Base-by-base conservation (phyloP, 2,888 invertebrate genomes). In the Oscheius sp. region DNA sequence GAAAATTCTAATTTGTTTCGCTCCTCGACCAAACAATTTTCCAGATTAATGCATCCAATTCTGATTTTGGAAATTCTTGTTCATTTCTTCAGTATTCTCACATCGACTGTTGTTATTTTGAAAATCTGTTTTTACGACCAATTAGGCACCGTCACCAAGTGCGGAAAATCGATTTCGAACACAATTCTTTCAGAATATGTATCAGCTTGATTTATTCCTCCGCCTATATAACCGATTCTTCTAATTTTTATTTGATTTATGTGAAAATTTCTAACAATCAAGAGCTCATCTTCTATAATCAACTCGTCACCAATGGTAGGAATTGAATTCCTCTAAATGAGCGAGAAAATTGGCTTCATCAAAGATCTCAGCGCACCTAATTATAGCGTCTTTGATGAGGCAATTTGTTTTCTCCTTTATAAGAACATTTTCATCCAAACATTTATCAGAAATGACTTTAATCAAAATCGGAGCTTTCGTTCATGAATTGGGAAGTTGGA, bases 401-500 rank as follows among this genome's bases (percentile, higher is more conserved):
- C n/a, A n/a, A n/a, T n/a, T n/a, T n/a, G n/a, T n/a, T n/a, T n/a
- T n/a, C n/a, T n/a, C n/a, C n/a, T n/a, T n/a, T n/a, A n/a, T n/a
- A n/a, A n/a, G n/a, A n/a, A n/a, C n/a, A n/a, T n/a, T n/a, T n/a
- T n/a, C n/a, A n/a, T n/a, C n/a, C n/a, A n/a, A n/a, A n/a, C n/a
- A n/a, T n/a, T n/a, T n/a, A n/a, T n/a, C n/a, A n/a, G n/a, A n/a
- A n/a, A n/a, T n/a, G n/a, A n/a, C n/a, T n/a, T n/a, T n/a, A n/a
- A n/a, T n/a, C n/a, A n/a, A n/a, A n/a, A n/a, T n/a, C n/a, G n/a
- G n/a, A n/a, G 31, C 27, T 25, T 52, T 52, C 23, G 23, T 23
- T n/a, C 50, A 52, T 27, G 50, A 52, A 25, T 29, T 52, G 8
- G 50, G 50, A 3, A 52, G 29, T 1, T 52, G 50, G 50, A 52